Evolutionary conservation across 2,888 invertebrate genomes (phyloP), one percentile per base, ranked within the genome.

Genomic region (Alviniconcha strummeri): DNA sequence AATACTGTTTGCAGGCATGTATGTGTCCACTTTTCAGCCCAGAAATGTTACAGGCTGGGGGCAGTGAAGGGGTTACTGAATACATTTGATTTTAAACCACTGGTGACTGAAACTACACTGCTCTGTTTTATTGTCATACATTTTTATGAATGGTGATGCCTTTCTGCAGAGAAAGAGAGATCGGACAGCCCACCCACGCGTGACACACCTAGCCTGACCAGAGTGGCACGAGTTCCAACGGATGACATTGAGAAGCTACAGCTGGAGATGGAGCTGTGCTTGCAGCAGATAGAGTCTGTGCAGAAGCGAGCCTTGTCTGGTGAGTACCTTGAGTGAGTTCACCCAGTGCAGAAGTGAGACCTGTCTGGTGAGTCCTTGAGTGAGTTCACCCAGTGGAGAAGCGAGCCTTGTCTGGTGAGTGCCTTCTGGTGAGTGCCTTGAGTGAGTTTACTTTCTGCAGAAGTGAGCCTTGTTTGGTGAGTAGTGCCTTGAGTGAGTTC

Each of bases 161-260:
- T 36, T 36, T 36, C 36, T 36, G 36, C 36, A 36, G 36, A 36
- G 36, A 36, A 36, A 36, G 36, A 36, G 1, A 90, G 90, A 0
- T 89, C 90, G 5, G 85, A 90, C 78, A 90, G 91, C 19, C 92
- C 91, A 64, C 91, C 91, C 9, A 89, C 90, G 4, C 85, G 90
- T 54, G 77, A 86, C 57, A 87, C 88, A 74, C 83, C 87, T 56
- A 83, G 87, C 19, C 60, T 84, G 19, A 85, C 89, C 4, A 79
- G 84, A 71, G 89, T 89, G 76, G 86, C 88, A 64, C 88, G 87
- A 5, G 85, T 84, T 4, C 84, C 86, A 3, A 64, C 83, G 5
- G 86, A 88, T 82, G 91, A 92, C 84, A 91, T 92, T 60, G 87
- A 86, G 75, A 88, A 90, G 71, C 86, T 92, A 19, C 90, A 91